Base-by-base conservation (phyloP, 2,888 invertebrate species). In the Clivina fossor region DNA sequence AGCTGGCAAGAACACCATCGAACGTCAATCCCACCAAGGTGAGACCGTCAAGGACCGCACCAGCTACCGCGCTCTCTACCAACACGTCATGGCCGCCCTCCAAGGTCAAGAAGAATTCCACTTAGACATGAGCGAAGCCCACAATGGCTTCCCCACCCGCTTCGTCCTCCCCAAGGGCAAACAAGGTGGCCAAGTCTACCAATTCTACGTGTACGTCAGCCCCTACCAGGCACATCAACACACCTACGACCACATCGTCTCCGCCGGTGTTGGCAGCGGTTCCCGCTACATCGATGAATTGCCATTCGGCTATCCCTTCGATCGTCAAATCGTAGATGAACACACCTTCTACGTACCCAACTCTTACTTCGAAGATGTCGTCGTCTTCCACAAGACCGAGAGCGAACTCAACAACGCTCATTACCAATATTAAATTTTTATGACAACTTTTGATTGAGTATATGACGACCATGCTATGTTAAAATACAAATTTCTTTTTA, bases 301-400 rank as follows among this genome's bases (percentile, higher is more conserved):
- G 69, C 80, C 87, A 38, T 76, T 84, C 65, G 87, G 86, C 49
- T 90, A 82, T 78, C 90, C 90, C 58, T 80, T 90, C 68, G 88
- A 90, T 68, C 83, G 86, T 63, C 74, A 76, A 16, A 79, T 85
- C 65, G 76, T 81, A 37, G 64, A 60, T 40, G 75, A 80, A 38
- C 72, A 72, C 43, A 76, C 74, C 58, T 86, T 84, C 78, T 77
- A 77, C 62, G 81, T 83, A 13, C 80, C 85, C 32, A 88, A 88
- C 74, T 82, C 82, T 75, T 80, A 76, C 70, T 82, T 84, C 69
- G 77, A 84, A 62, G 83, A 85, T 63, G 78, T 83, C 3, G 75
- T 76, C 61, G 77, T 88, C 66, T 86, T 80, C 76, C 84, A 86
- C 73, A 78, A 80, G 64, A 77, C 76, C 43, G 71, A 76, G 35